These are phyloP conservation scores for Spheniscus humboldti DNA, from an alignment of 2,797 vertebrate species.

Conservation along the genomic window DNA sequence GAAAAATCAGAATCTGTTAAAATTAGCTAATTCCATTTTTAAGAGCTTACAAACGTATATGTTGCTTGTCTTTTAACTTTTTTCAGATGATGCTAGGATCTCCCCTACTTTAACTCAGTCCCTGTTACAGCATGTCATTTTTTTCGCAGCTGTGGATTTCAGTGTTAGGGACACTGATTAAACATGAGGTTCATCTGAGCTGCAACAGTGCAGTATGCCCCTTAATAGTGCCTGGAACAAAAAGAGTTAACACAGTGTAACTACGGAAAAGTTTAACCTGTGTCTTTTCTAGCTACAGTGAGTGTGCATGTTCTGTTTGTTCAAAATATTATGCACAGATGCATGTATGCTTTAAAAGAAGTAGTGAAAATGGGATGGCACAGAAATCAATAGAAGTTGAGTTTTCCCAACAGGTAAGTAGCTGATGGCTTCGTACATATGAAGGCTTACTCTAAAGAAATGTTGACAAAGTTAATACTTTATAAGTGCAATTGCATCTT, in stretches of 20 bases:
- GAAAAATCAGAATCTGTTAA: not conserved
- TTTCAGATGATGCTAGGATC: not conserved
- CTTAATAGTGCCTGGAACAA: not conserved
- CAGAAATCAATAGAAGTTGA: not conserved
- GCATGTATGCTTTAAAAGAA: not conserved
- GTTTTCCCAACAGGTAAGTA: not conserved
- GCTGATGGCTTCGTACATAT: not conserved
- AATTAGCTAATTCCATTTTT: not conserved
- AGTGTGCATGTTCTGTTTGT: not conserved
- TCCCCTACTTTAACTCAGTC: not conserved
- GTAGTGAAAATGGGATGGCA: not conserved
- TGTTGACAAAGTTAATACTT: not conserved
- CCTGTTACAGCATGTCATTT: not conserved
- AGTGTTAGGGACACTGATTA: not conserved
- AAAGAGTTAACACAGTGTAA: not conserved
- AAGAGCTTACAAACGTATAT: not conserved
- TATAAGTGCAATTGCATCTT: not conserved
- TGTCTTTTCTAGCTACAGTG: not conserved
- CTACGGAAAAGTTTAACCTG: not conserved
- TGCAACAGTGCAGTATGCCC: not conserved
- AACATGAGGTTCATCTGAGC: not conserved
- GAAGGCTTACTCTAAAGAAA: not conserved
- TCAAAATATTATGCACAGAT: not conserved
- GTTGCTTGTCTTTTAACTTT: not conserved
- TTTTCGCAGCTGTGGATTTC: not conserved